A percentile compares a stretch with the other conserved stretches of the same genome.
Conservation (phyloP, 2,888 invertebrate genomes). For the Sipunculus nudus region DNA sequence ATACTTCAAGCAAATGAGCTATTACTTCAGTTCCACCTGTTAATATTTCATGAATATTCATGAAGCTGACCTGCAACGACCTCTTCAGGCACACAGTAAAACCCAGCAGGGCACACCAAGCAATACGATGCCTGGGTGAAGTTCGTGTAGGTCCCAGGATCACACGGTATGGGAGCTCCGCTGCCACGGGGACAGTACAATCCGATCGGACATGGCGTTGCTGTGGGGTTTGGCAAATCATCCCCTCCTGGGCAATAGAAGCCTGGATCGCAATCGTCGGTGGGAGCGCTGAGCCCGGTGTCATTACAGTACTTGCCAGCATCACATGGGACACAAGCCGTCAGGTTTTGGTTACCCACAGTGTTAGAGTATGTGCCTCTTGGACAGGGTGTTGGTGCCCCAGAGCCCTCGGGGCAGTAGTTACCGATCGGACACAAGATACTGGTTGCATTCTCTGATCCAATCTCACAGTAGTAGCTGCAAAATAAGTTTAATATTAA, state of each 20-base stretch:
- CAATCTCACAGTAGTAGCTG: conserved; percentile 58
- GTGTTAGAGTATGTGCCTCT: conserved; percentile 53
- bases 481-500: too few species aligned
- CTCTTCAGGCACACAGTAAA: conserved; percentile 62
- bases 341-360: conserved; percentile 44
- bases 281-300: conserved; percentile 52
- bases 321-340: conserved; percentile 54
- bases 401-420: conserved; percentile 53
- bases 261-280: conserved; percentile 57
- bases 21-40: too few species aligned
- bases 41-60: too few species aligned
- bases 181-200: conserved; percentile 59
- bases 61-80: conserved; percentile 47
- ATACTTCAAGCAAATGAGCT: too few species aligned
- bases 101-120: conserved; percentile 55
- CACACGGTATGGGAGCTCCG: conserved; percentile 53
- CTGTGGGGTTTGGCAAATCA: conserved; percentile 51
- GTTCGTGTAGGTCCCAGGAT: conserved; percentile 58
- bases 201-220: conserved; percentile 58
- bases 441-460: conserved; percentile 49
- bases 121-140: conserved; percentile 54
- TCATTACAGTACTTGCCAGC: conserved; percentile 62
- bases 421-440: conserved; percentile 52
- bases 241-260: conserved; percentile 62
- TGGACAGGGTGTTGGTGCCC: conserved; percentile 50